These are phyloP conservation scores for Cantharis nigra DNA, from an alignment of 2,888 invertebrate genomes.

Conservation along the genomic window DNA sequence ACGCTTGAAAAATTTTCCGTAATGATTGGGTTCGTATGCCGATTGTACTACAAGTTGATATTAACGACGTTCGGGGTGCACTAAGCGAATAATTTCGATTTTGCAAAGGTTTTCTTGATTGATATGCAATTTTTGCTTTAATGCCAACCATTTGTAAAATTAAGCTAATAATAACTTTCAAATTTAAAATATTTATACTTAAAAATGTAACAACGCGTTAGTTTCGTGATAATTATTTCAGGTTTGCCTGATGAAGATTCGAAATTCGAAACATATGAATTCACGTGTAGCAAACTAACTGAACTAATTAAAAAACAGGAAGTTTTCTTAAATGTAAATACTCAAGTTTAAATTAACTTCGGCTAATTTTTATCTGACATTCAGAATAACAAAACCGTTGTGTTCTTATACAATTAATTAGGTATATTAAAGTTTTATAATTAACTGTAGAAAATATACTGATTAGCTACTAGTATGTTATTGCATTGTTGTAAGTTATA, in stretches of 20 bases:
- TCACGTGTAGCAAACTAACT: too few relatives aligned
- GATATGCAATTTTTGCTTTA: constrained; percentile 20
- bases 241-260: too few relatives aligned
- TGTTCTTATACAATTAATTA: too few relatives aligned
- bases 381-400: too few relatives aligned
- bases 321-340: neutral
- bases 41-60: constrained; percentile 8
- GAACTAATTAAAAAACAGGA: too few relatives aligned
- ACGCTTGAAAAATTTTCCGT: constrained; percentile 13
- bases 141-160: constrained; percentile 10
- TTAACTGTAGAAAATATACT: too few relatives aligned
- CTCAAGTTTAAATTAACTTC: neutral
- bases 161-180: neutral
- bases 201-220: too few relatives aligned
- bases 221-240: too few relatives aligned
- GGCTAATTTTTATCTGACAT: too few relatives aligned
- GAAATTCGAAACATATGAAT: too few relatives aligned
- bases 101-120: constrained; percentile 20
- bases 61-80: constrained; percentile 21
- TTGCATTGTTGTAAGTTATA: neutral
- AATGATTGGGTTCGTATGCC: constrained; percentile 19
- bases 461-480: too few relatives aligned
- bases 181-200: neutral
- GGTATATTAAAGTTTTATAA: too few relatives aligned
- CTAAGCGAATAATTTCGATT: constrained; percentile 24